These are phyloP conservation scores for Drosophila tropicalis DNA, from an alignment of 1,140 invertebrate genomes.

Conservation along the genomic window DNA sequence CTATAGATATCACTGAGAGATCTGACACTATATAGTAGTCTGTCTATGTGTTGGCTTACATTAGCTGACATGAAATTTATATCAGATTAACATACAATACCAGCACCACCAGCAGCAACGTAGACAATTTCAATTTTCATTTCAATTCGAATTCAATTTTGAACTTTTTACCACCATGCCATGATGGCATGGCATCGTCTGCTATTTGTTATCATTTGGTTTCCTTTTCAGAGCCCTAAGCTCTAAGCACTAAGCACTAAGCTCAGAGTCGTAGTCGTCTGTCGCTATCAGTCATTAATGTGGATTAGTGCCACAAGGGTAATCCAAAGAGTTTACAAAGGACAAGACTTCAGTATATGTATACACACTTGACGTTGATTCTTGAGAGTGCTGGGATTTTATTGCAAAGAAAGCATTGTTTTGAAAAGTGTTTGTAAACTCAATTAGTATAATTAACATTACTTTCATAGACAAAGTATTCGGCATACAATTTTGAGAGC, in stretches of 20 bases:
- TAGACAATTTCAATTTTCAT: conserved; percentile 47
- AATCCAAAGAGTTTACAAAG: background rate
- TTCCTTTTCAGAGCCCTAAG: background rate
- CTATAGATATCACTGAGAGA: conserved; percentile 5
- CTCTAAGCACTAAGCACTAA: no score
- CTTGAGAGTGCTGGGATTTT: no score
- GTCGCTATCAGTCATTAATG: conserved; percentile 44
- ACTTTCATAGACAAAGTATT: no score
- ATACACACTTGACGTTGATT: no score
- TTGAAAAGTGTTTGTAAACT: no score
- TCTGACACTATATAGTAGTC: conserved; percentile 24
- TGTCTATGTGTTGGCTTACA: conserved; percentile 38
- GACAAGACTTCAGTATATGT: no score
- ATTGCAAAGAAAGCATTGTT: no score
- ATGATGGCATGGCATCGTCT: no score
- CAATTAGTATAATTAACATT: no score
- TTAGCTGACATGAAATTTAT: conserved; percentile 54
- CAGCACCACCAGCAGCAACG: background rate
- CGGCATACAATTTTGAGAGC: no score
- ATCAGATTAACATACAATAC: conserved; percentile 69
- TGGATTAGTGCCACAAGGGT: conserved; percentile 22
- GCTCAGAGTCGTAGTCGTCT: background rate
- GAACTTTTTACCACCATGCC: background rate
- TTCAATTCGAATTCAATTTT: conserved; percentile 15
- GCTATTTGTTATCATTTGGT: background rate